Base-by-base conservation (phyloP, 2,888 invertebrate species). In the Imbricaverruca yamaguchii region DNA sequence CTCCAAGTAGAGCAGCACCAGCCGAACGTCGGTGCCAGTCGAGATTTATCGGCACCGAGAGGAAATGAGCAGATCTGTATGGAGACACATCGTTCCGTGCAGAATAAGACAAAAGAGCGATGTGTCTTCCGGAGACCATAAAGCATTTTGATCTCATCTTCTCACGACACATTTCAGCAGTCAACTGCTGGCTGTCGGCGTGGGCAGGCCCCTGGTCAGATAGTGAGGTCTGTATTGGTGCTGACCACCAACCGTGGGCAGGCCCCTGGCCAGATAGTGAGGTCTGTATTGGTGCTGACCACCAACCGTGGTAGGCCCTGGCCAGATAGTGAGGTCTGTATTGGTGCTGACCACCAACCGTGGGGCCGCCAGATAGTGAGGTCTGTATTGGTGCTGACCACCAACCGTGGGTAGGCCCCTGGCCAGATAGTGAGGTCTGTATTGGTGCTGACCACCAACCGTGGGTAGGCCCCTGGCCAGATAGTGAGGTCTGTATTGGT, bases 51-150 rank as follows among this genome's bases (percentile, higher is more conserved):
- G 55, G 18, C 53, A 23, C 53, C 74, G 15, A 9, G 74, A 21
- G 74, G 74, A 74, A 74, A 74, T 74, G 74, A 74, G 74, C 74
- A 74, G 74, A 53, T 74, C 74, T 74, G 74, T 74, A 74, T 74
- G 74, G 74, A 74, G 74, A 74, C 74, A 55, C 74, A 74, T 74
- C 53, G 53, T 74, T 55, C 53, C 74, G 74, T 55, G 25, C 55
- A 18, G 74, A 74, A 21, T 74, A 74, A 74, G 74, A 74, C 74
- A 74, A 74, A 74, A 74, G 74, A 74, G 74, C 55, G 74, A 74
- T 74, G 74, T 55, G 55, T 74, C 74, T 74, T 74, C 55, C 55
- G 21, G 74, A 18, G 74, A 55, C 74, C 53, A 55, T 74, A 74
- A 74, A 74, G 74, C 74, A 74, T 74, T 74, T 53, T 74, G 74